phyloP scores from a whole-genome alignment of 2,888 invertebrate species.

The Hypselothyrea guttata region DNA sequence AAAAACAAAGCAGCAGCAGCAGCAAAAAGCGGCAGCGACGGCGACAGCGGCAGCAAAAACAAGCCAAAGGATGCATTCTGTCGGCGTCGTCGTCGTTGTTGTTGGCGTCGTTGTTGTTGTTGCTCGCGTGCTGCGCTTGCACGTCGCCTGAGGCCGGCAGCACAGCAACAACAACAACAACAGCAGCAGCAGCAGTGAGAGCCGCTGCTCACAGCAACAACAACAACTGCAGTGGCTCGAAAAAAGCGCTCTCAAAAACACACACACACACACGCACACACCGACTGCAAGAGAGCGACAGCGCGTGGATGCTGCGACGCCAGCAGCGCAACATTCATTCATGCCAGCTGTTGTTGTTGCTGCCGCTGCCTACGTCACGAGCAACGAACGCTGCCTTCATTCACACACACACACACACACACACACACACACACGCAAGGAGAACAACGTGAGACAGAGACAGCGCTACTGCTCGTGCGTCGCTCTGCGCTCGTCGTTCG shows the following conservation, averaged over 20 bases:
- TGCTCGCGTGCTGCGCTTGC: slow-evolving; percentile 49
- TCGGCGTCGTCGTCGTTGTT: slow-evolving; percentile 11
- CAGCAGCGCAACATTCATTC: slow-evolving; percentile 57
- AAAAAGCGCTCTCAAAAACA: too few species aligned
- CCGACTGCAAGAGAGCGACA: neutral
- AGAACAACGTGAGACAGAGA: too few species aligned
- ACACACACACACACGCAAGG: slow-evolving; percentile 9
- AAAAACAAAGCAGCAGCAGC: slow-evolving; percentile 51
- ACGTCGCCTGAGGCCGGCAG: slow-evolving; percentile 64
- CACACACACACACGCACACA: slow-evolving; percentile 22
- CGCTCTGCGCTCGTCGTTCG: slow-evolving; percentile 40
- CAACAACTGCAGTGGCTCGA: too few species aligned
- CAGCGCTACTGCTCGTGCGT: slow-evolving; percentile 6
- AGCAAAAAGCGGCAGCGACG: slow-evolving; percentile 27
- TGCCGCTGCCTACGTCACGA: slow-evolving; percentile 33
- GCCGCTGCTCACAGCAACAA: slow-evolving; percentile 13
- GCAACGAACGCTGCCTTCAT: slow-evolving; percentile 46
- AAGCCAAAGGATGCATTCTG: slow-evolving; percentile 61
- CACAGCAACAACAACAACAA: slow-evolving; percentile 16
- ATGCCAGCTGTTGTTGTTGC: slow-evolving; percentile 28
- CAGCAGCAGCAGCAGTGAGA: slow-evolving; percentile 16
- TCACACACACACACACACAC: slow-evolving; percentile 21
- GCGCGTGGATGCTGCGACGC: slow-evolving; percentile 63
- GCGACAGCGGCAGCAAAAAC: slow-evolving; percentile 54
- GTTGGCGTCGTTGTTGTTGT: neutral